These are phyloP conservation scores for Phaonia tiefii DNA, from an alignment of 2,888 invertebrate genomes.

Conservation along the genomic window DNA sequence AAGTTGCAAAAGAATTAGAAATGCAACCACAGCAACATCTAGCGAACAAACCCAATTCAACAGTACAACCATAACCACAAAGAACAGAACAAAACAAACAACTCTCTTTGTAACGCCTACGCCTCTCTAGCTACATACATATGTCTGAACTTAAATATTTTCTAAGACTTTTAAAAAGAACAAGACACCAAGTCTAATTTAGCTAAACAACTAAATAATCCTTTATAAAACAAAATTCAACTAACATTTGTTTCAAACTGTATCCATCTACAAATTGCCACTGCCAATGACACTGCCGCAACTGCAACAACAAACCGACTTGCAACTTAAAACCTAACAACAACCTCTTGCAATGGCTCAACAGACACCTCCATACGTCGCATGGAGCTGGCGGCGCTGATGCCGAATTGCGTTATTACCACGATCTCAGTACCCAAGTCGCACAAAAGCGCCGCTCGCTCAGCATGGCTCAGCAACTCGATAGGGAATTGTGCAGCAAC, in stretches of 20 bases:
- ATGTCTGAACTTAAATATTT: constrained; percentile 7
- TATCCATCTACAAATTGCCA: constrained; percentile 13
- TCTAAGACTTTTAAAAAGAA: constrained; percentile 32
- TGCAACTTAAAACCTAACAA: constrained; percentile 24
- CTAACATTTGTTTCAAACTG: constrained; percentile 32
- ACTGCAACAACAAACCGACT: constrained; percentile 33
- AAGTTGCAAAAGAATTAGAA: constrained; percentile 74
- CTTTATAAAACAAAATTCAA: constrained; percentile 31
- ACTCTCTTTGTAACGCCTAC: neutral
- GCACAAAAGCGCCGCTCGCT: constrained; percentile 80
- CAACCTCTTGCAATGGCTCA: constrained; percentile 33
- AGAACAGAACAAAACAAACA: neutral
- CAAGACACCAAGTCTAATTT: constrained; percentile 48
- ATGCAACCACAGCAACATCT: constrained; percentile 51
- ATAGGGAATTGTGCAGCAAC: constrained; percentile 84
- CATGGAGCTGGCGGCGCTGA: constrained; percentile 72
- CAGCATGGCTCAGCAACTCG: constrained; percentile 79
- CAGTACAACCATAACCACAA: neutral
- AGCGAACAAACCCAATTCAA: neutral
- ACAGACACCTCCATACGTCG: constrained; percentile 50
- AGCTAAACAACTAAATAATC: constrained; percentile 39
- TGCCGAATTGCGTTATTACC: constrained; percentile 81
- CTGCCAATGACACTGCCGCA: constrained; percentile 10
- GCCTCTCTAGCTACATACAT: neutral
- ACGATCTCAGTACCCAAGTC: constrained; percentile 82